Evolutionary conservation across 1,140 invertebrate genomes (phyloP).

Genomic region (Pachypsylla venusta): DNA sequence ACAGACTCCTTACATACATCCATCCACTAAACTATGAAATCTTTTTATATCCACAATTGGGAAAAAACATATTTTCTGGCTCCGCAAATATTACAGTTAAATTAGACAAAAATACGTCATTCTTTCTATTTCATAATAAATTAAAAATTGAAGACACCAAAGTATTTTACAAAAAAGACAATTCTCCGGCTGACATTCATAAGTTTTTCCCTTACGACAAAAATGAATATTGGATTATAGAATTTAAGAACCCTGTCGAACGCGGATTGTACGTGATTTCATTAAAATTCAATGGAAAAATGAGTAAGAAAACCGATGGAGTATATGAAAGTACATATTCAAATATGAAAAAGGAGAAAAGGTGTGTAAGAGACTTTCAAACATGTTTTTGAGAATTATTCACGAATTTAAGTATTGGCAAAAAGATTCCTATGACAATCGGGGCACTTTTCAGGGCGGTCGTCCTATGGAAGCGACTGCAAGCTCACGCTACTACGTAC

Average conservation of each 20-base stretch:
- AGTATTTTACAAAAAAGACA: not conserved
- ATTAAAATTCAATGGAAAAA: constrained; percentile 48
- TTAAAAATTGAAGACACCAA: constrained; percentile 34
- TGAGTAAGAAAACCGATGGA: constrained; percentile 52
- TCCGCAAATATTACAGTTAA: constrained; percentile 52
- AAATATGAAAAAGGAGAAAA: constrained; percentile 37
- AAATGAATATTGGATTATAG: constrained; percentile 51
- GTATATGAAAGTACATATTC: constrained; percentile 64
- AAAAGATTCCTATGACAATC: not conserved
- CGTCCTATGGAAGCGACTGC: not conserved
- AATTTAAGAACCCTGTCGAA: constrained; percentile 34
- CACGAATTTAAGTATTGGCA: not conserved
- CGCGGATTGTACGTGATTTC: constrained; percentile 45
- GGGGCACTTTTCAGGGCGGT: not conserved
- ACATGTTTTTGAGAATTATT: not conserved
- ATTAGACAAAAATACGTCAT: constrained; percentile 38
- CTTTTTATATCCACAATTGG: constrained; percentile 51
- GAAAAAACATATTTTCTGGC: constrained; percentile 50
- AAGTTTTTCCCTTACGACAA: constrained; percentile 34
- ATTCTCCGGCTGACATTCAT: constrained; percentile 24
- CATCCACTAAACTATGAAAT: constrained; percentile 59
- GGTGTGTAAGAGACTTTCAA: constrained; percentile 32
- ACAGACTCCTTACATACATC: constrained; percentile 47
- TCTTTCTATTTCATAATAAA: constrained; percentile 53
- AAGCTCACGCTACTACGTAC: not conserved